Base-by-base conservation (phyloP, 2,888 invertebrate genomes). In the Heteromurus nitidus region DNA sequence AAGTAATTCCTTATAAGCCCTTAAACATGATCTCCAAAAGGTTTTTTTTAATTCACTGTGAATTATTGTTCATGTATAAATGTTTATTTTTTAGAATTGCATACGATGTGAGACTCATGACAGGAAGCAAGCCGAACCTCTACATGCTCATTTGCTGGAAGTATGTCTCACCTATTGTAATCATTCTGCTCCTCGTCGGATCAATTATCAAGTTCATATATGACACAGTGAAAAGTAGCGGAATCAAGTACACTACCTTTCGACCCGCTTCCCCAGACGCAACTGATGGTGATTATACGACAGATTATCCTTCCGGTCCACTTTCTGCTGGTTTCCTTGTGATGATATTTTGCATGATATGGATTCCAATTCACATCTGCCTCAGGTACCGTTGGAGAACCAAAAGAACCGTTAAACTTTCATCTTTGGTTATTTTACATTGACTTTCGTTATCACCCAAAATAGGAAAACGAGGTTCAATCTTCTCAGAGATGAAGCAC, bases 21-120 rank as follows among this genome's bases (percentile, higher is more conserved):
- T n/a, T n/a, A n/a, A n/a, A n/a, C n/a, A n/a, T n/a, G 24, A 22
- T 20, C 7, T 7, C 5, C 5, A 53, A 9, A 36, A 36, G 5
- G 5, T 36, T 36, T n/a, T n/a, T n/a, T n/a, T n/a, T n/a, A n/a
- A n/a, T n/a, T n/a, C n/a, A n/a, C n/a, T n/a, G n/a, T n/a, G n/a
- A n/a, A n/a, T n/a, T n/a, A 1, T 11, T 22, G 31, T 55, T 28
- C 16, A 24, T 22, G 16, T 73, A 18, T 20, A 22, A n/a, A n/a
- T n/a, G n/a, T n/a, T n/a, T n/a, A n/a, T n/a, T n/a, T 16, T 67
- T 3, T 20, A 82, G 82, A 68, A 72, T 84, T 22, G n/a, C 84
- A 0, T 82, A 82, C 30, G 84, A 84, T 50, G 31, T 84, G 1
- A 70, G 42, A n/a, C 62, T 84, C n/a, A 84, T 82, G 84, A 82